These are phyloP conservation scores for Phalacrocorax carbo DNA, from an alignment of 2,113 vertebrate species.

Conservation along the genomic window DNA sequence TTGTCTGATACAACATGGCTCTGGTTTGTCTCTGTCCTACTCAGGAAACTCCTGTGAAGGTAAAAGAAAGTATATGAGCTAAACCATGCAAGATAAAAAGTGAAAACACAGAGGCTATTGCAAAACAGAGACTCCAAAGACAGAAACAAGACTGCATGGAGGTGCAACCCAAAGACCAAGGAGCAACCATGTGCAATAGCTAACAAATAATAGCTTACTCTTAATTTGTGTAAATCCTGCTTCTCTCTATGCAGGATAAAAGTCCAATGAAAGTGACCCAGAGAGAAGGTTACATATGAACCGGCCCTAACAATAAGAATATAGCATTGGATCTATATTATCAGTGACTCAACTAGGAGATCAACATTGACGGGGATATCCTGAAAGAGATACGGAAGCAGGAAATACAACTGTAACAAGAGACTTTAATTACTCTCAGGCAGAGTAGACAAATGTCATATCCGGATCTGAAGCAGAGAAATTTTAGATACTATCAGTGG, in stretches of 20 bases:
- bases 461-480: background rate
- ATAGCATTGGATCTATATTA: background rate
- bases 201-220: background rate
- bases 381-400: background rate
- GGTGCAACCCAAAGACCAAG: background rate
- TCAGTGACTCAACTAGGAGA: background rate
- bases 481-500: slow-evolving; percentile 24
- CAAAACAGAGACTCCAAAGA: background rate
- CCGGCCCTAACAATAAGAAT: background rate
- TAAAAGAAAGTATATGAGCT: background rate
- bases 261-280: background rate
- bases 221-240: background rate
- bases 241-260: background rate
- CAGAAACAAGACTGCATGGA: background rate
- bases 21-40: background rate
- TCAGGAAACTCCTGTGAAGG: background rate
- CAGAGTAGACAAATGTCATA: background rate
- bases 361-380: background rate
- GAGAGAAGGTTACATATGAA: background rate
- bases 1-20: background rate
- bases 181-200: background rate
- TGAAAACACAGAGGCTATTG: background rate
- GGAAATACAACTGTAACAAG: slow-evolving; percentile 7
- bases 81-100: background rate
- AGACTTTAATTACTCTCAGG: slow-evolving; percentile 34